Conservation (phyloP, 2,888 invertebrate genomes). For the Dolichomitus sp. region DNA sequence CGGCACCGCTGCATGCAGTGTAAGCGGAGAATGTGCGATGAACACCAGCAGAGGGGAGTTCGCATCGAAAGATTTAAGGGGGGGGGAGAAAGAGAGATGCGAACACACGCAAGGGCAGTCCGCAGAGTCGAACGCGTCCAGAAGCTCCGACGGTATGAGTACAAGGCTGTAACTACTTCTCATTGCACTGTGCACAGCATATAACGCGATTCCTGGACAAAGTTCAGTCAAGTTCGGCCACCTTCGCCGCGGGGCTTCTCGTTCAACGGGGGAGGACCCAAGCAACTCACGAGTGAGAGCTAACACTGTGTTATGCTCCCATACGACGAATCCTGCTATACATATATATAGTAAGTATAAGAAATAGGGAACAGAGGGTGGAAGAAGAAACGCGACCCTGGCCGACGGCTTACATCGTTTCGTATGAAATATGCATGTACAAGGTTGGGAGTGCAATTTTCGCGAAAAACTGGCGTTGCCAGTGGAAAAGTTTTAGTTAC, state of each 20-base stretch:
- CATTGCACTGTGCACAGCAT: neutral
- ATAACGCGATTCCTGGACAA: constrained; percentile 67
- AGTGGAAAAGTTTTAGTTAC: constrained; percentile 67
- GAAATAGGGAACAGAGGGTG: constrained; percentile 52
- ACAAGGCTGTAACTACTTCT: constrained; percentile 1
- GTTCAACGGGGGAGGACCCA: neutral
- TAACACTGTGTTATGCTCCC: neutral
- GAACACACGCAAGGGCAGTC: neutral
- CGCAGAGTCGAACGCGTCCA: constrained; percentile 18
- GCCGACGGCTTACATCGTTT: constrained; percentile 76
- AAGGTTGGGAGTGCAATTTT: constrained; percentile 80
- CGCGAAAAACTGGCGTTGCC: constrained; percentile 75
- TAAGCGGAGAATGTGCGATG: constrained; percentile 27
- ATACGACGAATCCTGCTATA: neutral
- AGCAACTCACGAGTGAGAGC: neutral
- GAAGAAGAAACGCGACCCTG: constrained; percentile 72
- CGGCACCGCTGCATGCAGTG: constrained; percentile 37
- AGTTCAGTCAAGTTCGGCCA: constrained; percentile 77
- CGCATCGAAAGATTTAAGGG: constrained; percentile 5
- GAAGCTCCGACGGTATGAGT: neutral
- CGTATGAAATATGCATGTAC: constrained; percentile 82
- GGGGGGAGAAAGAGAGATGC: neutral
- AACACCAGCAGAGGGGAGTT: constrained; percentile 11
- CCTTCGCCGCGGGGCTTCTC: constrained; percentile 61
- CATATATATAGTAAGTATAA: constrained; percentile 6